Base-by-base conservation (phyloP, 2,888 invertebrate genomes). In the Nephrotoma appendiculata region DNA sequence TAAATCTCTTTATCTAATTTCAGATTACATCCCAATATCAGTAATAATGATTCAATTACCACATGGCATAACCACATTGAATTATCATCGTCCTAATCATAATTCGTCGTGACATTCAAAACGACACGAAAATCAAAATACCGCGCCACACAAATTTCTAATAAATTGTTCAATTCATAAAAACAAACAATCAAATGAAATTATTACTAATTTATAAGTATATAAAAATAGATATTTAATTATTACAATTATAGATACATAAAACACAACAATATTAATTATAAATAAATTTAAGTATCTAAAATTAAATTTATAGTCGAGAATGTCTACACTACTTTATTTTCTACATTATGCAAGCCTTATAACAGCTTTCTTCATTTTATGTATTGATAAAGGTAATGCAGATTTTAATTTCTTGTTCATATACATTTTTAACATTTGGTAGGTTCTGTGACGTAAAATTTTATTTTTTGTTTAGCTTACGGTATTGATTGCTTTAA, bases 401-500 rank as follows among this genome's bases (percentile, higher is more conserved):
- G 43, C 71, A 71, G 71, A 31, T 71, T 71, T 31, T 57, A 9
- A 2, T 71, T 31, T 5, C 6, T n/a, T 31, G 31, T 3, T 48
- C 11, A 41, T 31, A 41, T 41, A 41, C 41, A 83, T 41, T 2
- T 83, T 1, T 15, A 84, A 84, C 84, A 42, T n/a, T 84, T 84
- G 43, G 6, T 12, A 42, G 41, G 42, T 42, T 84, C 42, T 42
- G 6, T 12, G 41, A 19, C n/a, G 43, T 42, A 85, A 43, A 19
- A n/a, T n/a, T 1, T 19, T 83, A 83, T 41, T 41, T 41, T 86
- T 41, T 52, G 86, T 90, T 41, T 90, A 94, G 94, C 92, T 19
- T 91, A 92, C 88, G 93, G 94, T 86, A 98, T 99, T 90, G 99
- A 98, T 92, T 99, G 99, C 91, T 99, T 98, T 93, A 98, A 98